Evolutionary conservation across 2,888 invertebrate genomes (phyloP), one percentile per base, ranked within the genome.

Genomic region (Dicyrtomina minuta): DNA sequence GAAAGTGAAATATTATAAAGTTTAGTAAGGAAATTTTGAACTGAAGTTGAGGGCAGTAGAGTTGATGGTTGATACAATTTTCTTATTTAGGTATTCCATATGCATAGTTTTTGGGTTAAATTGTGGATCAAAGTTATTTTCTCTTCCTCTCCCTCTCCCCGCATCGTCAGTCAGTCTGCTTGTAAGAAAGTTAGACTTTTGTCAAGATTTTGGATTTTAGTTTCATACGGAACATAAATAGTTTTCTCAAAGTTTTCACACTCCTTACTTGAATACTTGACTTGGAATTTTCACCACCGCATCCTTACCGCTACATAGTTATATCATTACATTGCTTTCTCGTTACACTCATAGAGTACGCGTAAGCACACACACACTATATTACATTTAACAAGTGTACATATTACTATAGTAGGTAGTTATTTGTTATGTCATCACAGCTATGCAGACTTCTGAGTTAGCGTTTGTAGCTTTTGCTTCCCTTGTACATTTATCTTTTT

Each of bases 81-180:
- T 58, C 58, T n/a, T 58, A 58, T 58, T 58, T 58, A 58, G 17
- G 41, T 58, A 58, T 58, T 58, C 58, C 33, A 33, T 58, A 58
- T 58, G 58, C 41, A 58, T 13, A 39, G 33, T 33, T 26, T 55
- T 22, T 55, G 55, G 55, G 55, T 22, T 39, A 13, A 46, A 46
- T 46, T 46, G 46, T n/a, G 46, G n/a, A 46, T 17, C n/a, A 46
- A 46, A 33, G 33, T 33, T 33, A 33, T 33, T 33, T 33, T 33
- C 33, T 12, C 17, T 46, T 46, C 46, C 46, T 12, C 46, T 46
- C 17, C 46, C 33, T 33, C n/a, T n/a, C n/a, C n/a, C n/a, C n/a
- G n/a, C n/a, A n/a, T 33, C 33, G 33, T 33, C 33, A 33, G 33
- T 33, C 33, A n/a, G n/a, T n/a, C n/a, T n/a, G n/a, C n/a, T 53